Percentiles rank a stretch among this genome's conserved stretches.
Evolutionary conservation across 2,797 vertebrate genomes (phyloP).

Genomic region (Helostoma temminkii): DNA sequence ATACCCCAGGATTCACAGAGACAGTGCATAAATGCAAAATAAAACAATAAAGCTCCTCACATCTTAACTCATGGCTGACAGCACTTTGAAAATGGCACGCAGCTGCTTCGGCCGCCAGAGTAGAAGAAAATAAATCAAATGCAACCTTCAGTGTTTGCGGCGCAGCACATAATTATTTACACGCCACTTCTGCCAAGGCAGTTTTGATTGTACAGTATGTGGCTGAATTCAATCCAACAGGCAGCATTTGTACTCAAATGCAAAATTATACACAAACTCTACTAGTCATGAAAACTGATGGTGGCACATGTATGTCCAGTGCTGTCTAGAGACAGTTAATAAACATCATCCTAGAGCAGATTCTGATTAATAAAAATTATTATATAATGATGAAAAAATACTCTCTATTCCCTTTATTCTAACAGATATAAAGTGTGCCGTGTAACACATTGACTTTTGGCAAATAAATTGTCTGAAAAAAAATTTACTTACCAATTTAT

Average conservation of each 20-base stretch:
- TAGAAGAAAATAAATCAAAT: slow-evolving; percentile 32
- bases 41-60: slow-evolving; percentile 17
- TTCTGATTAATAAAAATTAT: background rate
- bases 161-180: slow-evolving; percentile 22
- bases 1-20: background rate
- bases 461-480: no score
- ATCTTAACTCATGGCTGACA: slow-evolving; percentile 30
- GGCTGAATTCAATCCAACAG: slow-evolving; percentile 8
- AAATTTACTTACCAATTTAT: no score
- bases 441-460: no score
- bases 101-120: background rate
- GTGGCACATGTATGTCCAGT: background rate
- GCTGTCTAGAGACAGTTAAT: background rate
- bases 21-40: background rate
- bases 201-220: slow-evolving; percentile 13
- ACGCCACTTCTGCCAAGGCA: slow-evolving; percentile 15
- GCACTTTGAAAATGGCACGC: slow-evolving; percentile 23
- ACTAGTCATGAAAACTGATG: background rate
- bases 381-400: no score
- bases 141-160: slow-evolving; percentile 11
- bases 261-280: background rate
- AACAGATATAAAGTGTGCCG: no score
- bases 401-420: no score
- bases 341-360: background rate
- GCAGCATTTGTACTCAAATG: background rate